Evolutionary conservation across 2,797 vertebrate genomes (phyloP), one percentile per base, ranked within the genome.

Genomic region (Furcifer pardalis): DNA sequence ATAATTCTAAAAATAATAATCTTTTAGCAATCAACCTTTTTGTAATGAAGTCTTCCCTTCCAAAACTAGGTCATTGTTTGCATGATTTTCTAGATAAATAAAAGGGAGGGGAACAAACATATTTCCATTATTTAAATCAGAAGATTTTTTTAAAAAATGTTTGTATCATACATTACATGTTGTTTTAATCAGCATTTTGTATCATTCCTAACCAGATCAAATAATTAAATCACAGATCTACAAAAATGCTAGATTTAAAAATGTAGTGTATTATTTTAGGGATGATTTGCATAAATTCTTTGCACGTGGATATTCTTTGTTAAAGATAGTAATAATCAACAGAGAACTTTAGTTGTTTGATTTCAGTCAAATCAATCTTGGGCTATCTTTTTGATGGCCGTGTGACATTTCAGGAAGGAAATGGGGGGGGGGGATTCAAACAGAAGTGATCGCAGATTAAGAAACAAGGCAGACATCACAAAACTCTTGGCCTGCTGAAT

Each of bases 321-420:
- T 95, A 94, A 89, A 79, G 90, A 86, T 90, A 95, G 94, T 91
- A 91, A 87, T 91, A 77, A 79, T 89, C 89, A 91, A 91, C 90
- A 91, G 91, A 90, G 59, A 79, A 94, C 79, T 91, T 88, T 83
- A 73, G 93, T 94, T 89, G 88, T 90, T 91, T 94, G 91, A 91
- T 94, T 95, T 94, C 91, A 95, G 92, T 94, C 92, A 95, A 93
- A 89, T 95, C 89, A 92, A 91, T 93, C 91, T 94, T 74, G 91
- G 87, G 81, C 60, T 92, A 90, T 95, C 94, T 94, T 91, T 95
- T 94, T 96, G 96, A 96, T 92, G 89, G 89, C 93, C 95, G 90
- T 79, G 93, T 96, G 96, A 96, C 97, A 96, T 97, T 97, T 97
- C 96, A 95, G 96, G 96, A 97, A 97, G 97, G 96, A 97, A 97